phyloP scores from a whole-genome alignment of 2,113 vertebrate species.

The Limanda limanda region DNA sequence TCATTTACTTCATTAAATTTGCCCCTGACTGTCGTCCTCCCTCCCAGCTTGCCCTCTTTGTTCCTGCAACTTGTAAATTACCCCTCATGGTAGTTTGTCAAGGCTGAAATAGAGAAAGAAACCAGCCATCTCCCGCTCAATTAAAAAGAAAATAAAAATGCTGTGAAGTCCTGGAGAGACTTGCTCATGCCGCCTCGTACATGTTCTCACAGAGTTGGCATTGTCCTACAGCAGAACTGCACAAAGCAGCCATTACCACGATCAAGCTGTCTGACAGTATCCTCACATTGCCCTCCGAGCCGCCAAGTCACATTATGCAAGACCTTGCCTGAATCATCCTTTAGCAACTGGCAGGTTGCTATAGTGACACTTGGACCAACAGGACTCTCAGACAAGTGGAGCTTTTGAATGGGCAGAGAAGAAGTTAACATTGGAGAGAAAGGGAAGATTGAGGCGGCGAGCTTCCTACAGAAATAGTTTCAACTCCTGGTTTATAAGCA shows the following conservation, averaged over 20 bases:
- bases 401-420: slow-evolving; percentile 36
- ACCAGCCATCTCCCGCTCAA: background rate
- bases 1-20: too few species aligned
- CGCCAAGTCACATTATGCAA: slow-evolving; percentile 48
- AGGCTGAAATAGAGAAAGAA: background rate
- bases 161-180: background rate
- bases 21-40: too few species aligned
- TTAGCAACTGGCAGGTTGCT: slow-evolving; percentile 46
- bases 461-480: slow-evolving; percentile 54
- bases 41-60: too few species aligned
- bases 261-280: slow-evolving; percentile 7
- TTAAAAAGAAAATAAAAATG: background rate
- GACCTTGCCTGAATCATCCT: slow-evolving; percentile 39
- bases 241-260: slow-evolving; percentile 44
- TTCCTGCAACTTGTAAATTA: background rate
- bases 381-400: slow-evolving; percentile 33
- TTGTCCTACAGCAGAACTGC: slow-evolving; percentile 32
- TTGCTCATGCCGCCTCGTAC: slow-evolving; percentile 3
- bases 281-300: slow-evolving; percentile 29
- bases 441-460: slow-evolving; percentile 1
- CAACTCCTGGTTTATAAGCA: slow-evolving; percentile 27
- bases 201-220: slow-evolving; percentile 15
- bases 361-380: slow-evolving; percentile 46
- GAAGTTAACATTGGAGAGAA: slow-evolving; percentile 22
- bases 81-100: too few species aligned